Conservation (phyloP, 1,140 invertebrate genomes). For the Bombus sibiricus region DNA sequence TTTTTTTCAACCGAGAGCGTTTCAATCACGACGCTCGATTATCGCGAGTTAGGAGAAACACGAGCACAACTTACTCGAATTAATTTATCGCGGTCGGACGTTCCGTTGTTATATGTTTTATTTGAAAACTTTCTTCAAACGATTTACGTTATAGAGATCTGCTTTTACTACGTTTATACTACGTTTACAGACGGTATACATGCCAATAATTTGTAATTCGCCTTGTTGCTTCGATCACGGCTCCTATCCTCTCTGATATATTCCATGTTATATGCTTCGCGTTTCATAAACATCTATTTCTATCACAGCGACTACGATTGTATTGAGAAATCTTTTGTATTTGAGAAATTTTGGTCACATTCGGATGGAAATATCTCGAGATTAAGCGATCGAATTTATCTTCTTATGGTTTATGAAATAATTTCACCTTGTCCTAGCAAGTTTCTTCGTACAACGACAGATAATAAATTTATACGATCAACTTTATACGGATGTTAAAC, state of each 20-base stretch:
- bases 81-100: background rate
- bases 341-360: background rate
- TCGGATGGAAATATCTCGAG: background rate
- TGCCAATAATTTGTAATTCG: too few relatives aligned
- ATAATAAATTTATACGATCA: background rate
- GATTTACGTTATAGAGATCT: too few relatives aligned
- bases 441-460: background rate
- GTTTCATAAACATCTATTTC: too few relatives aligned
- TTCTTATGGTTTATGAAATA: background rate
- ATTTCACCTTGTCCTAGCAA: too few relatives aligned
- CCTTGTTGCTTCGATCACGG: too few relatives aligned
- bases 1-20: background rate
- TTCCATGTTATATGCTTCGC: too few relatives aligned
- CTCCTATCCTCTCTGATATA: accelerated
- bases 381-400: background rate
- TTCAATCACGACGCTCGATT: background rate
- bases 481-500: background rate
- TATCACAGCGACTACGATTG: too few relatives aligned
- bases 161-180: too few relatives aligned
- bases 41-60: background rate
- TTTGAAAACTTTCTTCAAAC: too few relatives aligned
- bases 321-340: background rate
- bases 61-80: background rate
- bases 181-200: too few relatives aligned
- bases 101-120: background rate